Conservation (phyloP, 2,888 invertebrate genomes). For the Branchinecta sandiegonensis region DNA sequence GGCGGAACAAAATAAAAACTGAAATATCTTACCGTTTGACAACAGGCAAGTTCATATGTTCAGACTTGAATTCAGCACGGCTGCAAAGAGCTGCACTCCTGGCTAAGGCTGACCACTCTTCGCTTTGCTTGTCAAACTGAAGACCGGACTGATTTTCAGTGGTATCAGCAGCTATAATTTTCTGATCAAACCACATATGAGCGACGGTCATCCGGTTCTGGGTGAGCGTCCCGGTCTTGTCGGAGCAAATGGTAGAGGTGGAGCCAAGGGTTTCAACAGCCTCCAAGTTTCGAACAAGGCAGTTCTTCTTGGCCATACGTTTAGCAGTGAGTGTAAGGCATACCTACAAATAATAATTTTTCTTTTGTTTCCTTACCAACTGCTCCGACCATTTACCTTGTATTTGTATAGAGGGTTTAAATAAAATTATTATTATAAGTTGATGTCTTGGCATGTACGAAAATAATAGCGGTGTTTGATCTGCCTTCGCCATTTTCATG, state of each 20-base stretch:
- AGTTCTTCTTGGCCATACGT: slow-evolving; percentile 98
- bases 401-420: too few relatives aligned
- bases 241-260: slow-evolving; percentile 97
- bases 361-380: too few relatives aligned
- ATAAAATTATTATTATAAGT: too few relatives aligned
- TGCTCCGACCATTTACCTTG: too few relatives aligned
- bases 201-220: slow-evolving; percentile 99
- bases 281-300: slow-evolving; percentile 96
- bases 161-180: slow-evolving; percentile 96
- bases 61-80: slow-evolving; percentile 30
- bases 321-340: slow-evolving; percentile 96
- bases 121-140: slow-evolving; percentile 69
- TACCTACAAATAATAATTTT: too few relatives aligned
- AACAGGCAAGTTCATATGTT: slow-evolving; percentile 30
- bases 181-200: slow-evolving; percentile 98
- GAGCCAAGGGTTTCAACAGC: slow-evolving; percentile 98
- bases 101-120: slow-evolving; percentile 45
- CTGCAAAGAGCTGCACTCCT: slow-evolving; percentile 31
- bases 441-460: too few relatives aligned
- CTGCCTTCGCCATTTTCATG: too few relatives aligned
- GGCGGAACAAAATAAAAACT: background rate
- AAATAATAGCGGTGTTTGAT: too few relatives aligned
- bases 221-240: slow-evolving; percentile 95
- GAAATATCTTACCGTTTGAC: background rate
- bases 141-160: slow-evolving; percentile 91